These are phyloP conservation scores for Pogonocherus hispidulus DNA, from an alignment of 2,888 invertebrate genomes.

Conservation along the genomic window DNA sequence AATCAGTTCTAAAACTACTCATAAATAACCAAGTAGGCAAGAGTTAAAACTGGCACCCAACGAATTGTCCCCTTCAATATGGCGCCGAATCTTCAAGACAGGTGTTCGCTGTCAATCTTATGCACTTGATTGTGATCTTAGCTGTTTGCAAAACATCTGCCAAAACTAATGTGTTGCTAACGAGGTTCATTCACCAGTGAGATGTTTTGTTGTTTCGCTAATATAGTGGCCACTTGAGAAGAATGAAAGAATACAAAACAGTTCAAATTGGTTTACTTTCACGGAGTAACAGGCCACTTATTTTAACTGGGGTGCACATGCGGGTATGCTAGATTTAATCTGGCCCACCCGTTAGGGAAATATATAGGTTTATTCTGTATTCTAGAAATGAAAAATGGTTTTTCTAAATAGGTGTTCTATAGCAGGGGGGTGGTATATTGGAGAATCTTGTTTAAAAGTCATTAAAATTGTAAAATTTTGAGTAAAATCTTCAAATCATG, in stretches of 20 bases:
- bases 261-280: constrained; percentile 11
- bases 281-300: constrained; percentile 12
- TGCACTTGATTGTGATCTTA: constrained; percentile 32
- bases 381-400: not conserved
- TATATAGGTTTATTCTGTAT: not conserved
- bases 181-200: constrained; percentile 44
- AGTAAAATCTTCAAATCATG: no score
- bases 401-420: not conserved
- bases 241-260: constrained; percentile 11
- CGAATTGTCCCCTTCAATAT: constrained; percentile 22
- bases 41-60: constrained; percentile 26
- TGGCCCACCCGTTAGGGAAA: not conserved
- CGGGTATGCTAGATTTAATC: constrained; percentile 16
- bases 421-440: no score
- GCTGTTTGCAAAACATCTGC: constrained; percentile 54
- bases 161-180: constrained; percentile 48
- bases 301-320: not conserved
- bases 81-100: constrained; percentile 5
- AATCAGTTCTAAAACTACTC: constrained; percentile 18
- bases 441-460: no score
- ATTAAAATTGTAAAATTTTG: no score
- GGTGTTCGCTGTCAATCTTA: constrained; percentile 15
- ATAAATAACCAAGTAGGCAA: constrained; percentile 22
- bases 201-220: constrained; percentile 35
- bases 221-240: constrained; percentile 33